Evolutionary conservation across 2,888 invertebrate species (phyloP), one percentile per base, ranked within the genome.

Genomic region (Prosopocoilus inquinatus): DNA sequence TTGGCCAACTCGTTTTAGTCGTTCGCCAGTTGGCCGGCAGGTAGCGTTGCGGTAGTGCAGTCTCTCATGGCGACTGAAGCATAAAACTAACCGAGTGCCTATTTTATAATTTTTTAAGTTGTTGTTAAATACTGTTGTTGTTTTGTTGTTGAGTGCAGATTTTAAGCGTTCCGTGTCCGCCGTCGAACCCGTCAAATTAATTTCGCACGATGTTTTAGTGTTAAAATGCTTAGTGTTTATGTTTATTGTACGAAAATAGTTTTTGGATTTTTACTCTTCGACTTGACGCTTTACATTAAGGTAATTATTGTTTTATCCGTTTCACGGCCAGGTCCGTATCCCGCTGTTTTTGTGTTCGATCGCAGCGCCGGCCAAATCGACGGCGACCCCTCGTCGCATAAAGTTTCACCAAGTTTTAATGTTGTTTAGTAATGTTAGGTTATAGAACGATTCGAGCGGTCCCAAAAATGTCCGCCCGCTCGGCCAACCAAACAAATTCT

Each of bases 211-310:
- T 66, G 65, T 64, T 63, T 63, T 58, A 63, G 63, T 64, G 63
- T 58, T 66, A 64, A 66, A 64, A 65, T 65, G 65, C 63, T 63
- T 59, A 59, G 62, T 66, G 66, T 66, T 66, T 64, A 64, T 66
- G 61, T 64, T 66, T 64, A 51, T 61, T 60, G 64, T 64, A 64
- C 64, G 59, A 66, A 66, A 66, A 66, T 66, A 66, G 66, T 66
- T 63, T 61, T 61, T 58, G 64, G 63, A 64, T 66, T 64, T 66
- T 63, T 60, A 62, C 61, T 61, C 58, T 57, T 62, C 55, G 55
- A 61, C 60, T 57, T 60, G 57, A 55, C 51, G 54, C 51, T 58
- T 56, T 50, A 53, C 57, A 53, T 60, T 60, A 61, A 63, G 63
- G 63, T 63, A 60, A 61, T 41, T 47, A 43, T 45, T 44, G 48